These are phyloP conservation scores for Zele albiditarsus DNA, from an alignment of 2,888 invertebrate genomes.

Conservation along the genomic window DNA sequence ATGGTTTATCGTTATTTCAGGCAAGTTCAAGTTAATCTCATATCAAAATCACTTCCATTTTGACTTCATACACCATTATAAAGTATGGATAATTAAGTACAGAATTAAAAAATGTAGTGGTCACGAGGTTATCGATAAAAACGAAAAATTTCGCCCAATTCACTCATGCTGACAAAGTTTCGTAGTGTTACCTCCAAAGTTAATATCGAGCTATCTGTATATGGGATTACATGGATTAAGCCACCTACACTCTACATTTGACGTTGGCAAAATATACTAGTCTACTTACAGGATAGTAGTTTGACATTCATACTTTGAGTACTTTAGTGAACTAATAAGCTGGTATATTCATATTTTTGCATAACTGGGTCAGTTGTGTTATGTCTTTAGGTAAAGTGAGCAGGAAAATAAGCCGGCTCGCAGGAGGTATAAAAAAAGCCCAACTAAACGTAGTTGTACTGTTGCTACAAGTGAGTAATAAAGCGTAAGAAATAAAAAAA, in stretches of 20 bases:
- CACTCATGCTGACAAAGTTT: no score
- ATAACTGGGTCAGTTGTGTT: slow-evolving; percentile 30
- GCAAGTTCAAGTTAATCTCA: not conserved
- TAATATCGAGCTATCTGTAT: not conserved
- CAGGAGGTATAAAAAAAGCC: not conserved
- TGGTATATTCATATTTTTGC: not conserved
- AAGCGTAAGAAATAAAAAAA: slow-evolving; percentile 10
- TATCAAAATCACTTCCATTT: not conserved
- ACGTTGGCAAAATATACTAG: slow-evolving; percentile 25
- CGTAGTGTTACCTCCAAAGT: no score
- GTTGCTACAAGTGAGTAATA: slow-evolving; percentile 10
- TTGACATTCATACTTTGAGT: slow-evolving; percentile 34
- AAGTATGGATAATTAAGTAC: not conserved
- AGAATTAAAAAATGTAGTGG: no score
- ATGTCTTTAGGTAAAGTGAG: slow-evolving; percentile 18
- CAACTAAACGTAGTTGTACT: slow-evolving; percentile 28
- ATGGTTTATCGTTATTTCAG: not conserved
- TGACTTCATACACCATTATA: not conserved
- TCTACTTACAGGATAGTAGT: slow-evolving; percentile 24
- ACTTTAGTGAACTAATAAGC: slow-evolving; percentile 13
- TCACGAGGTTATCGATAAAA: no score
- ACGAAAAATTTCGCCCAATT: no score
- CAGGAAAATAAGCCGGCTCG: not conserved
- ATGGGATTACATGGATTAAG: not conserved
- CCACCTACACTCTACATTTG: not conserved